Evolutionary conservation across 2,888 invertebrate species (phyloP).

Genomic region (Siphlonurus alternatus): DNA sequence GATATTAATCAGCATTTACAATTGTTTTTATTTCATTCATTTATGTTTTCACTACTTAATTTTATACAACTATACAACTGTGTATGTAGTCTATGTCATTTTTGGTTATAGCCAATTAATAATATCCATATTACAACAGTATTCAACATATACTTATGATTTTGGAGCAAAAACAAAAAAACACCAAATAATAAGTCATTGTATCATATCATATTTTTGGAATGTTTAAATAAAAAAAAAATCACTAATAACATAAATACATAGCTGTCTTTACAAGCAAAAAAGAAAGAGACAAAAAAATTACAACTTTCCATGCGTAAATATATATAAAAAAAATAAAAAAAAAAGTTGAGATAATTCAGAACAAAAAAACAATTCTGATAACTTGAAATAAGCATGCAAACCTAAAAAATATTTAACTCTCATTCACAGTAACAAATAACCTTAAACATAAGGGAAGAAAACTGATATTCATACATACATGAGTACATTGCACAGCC

Average conservation of each 20-base stretch:
- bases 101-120: slow-evolving; percentile 2
- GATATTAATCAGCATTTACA: no score
- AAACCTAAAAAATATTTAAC: not conserved
- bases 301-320: no score
- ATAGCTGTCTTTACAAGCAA: not conserved
- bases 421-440: not conserved
- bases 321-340: not conserved
- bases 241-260: not conserved
- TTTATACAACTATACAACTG: not conserved
- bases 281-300: not conserved
- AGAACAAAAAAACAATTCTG: not conserved
- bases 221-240: not conserved
- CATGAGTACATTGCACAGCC: not conserved
- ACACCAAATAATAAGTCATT: not conserved
- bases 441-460: no score
- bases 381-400: no score
- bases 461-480: not conserved
- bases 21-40: not conserved
- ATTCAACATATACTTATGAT: not conserved
- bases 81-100: not conserved
- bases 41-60: not conserved
- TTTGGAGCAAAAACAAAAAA: not conserved
- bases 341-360: not conserved
- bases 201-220: not conserved
- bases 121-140: not conserved